Base-by-base conservation (phyloP, 92 coral and sea anemone genomes). In the Scolanthus callimorphus region DNA sequence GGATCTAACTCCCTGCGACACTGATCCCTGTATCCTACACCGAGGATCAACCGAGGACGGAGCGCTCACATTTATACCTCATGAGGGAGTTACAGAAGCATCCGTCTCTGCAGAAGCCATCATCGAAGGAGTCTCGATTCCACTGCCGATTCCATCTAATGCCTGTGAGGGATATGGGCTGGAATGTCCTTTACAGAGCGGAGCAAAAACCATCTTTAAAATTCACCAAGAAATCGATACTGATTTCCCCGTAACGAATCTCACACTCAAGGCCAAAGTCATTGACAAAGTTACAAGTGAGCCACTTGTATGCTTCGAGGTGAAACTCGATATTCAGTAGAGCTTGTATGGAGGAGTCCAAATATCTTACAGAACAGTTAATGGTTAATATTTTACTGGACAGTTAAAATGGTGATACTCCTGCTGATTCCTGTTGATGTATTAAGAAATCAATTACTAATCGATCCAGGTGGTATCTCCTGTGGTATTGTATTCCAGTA, bases 111-210 rank as follows among this genome's bases (percentile, higher is more conserved):
- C 70, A 11, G 62, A 62, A 41, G 62, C 61, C 11, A 23, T 70
- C 1, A 55, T 70, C 43, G 77, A 66, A 2, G 17, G 62, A 10
- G 1, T 70, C 15, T 37, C 60, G 8, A 21, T 78, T 46, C 84
- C 78, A 6, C 29, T 78, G 11, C 84, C 84, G 2, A 27, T 78
- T 11, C 62, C 73, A 12, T 29, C 71, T 2, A 69, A 78, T 43
- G 84, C 78, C 24, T 78, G 84, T 17, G 20, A 69, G 2, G 84
- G 84, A 13, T 78, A 78, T 29, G 58, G 70, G 1, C 67, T 78
- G 20, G 30, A 15, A 4, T 78, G 84, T 28, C 84, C 84, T 0
- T 46, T 78, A 24, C 44, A 62, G 26, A 58, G 46, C 34, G 59
- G 67, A 20, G 59, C 55, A 13, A 59, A 66, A 28, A 59, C 58